Percentiles rank a stretch among this genome's conserved stretches.
Evolutionary conservation across 2,113 vertebrate genomes (phyloP).

Genomic region (Nannospalax galili): DNA sequence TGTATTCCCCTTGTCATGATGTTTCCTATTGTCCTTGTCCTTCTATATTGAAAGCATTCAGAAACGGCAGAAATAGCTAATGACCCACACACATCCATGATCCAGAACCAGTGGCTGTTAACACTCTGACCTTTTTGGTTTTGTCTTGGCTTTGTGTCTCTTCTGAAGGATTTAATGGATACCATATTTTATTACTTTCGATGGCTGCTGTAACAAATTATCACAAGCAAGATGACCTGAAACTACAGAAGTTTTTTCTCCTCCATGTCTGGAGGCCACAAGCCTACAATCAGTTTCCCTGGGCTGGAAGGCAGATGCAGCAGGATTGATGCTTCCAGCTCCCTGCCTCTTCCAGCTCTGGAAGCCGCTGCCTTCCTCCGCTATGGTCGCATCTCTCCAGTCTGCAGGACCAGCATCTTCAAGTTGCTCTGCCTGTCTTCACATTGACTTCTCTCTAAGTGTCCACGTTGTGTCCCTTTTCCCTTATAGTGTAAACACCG

Average conservation of each 20-base stretch:
- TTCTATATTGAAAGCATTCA: too few relatives aligned
- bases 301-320: background rate
- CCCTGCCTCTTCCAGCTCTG: background rate
- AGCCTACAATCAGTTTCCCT: background rate
- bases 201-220: background rate
- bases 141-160: background rate
- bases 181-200: background rate
- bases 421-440: background rate
- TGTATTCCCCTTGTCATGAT: background rate
- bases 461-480: background rate
- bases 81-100: background rate
- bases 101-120: background rate
- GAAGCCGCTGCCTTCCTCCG: background rate
- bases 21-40: background rate
- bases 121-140: background rate
- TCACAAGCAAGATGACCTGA: background rate
- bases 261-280: background rate
- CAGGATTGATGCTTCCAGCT: background rate
- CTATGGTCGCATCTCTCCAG: background rate
- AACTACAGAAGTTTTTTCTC: background rate
- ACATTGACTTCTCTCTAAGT: background rate
- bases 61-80: conserved; percentile 35
- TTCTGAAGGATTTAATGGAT: background rate
- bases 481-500: background rate
- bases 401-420: background rate